Percentiles rank a stretch among this genome's conserved stretches.
Evolutionary conservation across 2,113 vertebrate genomes (phyloP).

Genomic region (Aphyosemion australe): DNA sequence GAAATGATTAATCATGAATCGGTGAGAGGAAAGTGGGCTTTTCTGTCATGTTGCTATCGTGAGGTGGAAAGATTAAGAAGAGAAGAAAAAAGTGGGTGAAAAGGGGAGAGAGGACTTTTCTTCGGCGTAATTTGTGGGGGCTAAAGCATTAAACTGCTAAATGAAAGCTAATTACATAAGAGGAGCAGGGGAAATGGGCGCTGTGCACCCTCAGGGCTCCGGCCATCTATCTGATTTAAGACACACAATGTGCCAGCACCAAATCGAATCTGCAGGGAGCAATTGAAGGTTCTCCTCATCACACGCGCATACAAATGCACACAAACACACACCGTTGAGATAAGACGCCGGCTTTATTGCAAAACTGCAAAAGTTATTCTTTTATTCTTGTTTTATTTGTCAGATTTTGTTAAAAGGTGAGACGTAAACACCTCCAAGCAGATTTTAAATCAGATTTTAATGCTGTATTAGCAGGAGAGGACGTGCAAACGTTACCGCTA

Average conservation of each 20-base stretch:
- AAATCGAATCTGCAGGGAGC: constrained; percentile 75
- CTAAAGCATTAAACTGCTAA: constrained; percentile 65
- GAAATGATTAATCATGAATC: not conserved
- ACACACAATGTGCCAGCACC: constrained; percentile 69
- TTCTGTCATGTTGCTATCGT: constrained; percentile 8
- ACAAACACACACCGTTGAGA: constrained; percentile 13
- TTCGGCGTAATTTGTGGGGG: constrained; percentile 25
- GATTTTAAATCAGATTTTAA: too few relatives aligned
- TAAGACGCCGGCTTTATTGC: constrained; percentile 10
- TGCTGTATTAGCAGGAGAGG: too few relatives aligned
- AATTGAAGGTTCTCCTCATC: constrained; percentile 59
- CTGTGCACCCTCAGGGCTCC: constrained; percentile 46
- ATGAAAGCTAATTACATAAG: constrained; percentile 72
- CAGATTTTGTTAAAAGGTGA: not conserved
- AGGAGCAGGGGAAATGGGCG: constrained; percentile 63
- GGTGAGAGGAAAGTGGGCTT: not conserved
- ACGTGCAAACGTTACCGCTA: too few relatives aligned
- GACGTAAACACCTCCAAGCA: not conserved
- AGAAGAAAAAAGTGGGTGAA: constrained; percentile 18
- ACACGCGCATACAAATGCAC: constrained; percentile 7
- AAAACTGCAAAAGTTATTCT: not conserved
- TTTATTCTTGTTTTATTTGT: constrained; percentile 1
- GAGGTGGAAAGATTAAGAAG: not conserved
- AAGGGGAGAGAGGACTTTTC: constrained; percentile 23
- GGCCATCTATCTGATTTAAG: constrained; percentile 76